Conservation (phyloP, 2,113 vertebrate genomes). For the Sorex araneus region DNA sequence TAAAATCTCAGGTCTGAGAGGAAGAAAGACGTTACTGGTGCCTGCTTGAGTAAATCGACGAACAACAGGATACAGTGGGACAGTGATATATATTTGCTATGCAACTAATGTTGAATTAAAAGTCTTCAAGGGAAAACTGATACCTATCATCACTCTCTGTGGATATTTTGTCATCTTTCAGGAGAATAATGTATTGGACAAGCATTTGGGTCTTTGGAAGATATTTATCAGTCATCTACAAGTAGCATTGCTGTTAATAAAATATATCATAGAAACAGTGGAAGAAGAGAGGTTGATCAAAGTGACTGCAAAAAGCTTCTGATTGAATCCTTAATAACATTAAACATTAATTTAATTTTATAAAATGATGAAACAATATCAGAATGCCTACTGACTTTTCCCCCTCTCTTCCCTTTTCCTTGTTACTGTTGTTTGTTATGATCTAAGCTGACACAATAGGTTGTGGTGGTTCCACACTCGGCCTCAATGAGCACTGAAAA, state of each 20-base stretch:
- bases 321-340: constrained; percentile 25
- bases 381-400: background rate
- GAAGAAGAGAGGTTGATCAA: constrained; percentile 18
- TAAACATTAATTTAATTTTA: background rate
- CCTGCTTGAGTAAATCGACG: no score
- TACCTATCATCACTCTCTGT: background rate
- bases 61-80: no score
- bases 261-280: background rate
- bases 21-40: no score
- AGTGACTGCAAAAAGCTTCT: constrained; percentile 29
- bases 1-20: no score
- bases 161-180: background rate
- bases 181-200: background rate
- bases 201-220: background rate
- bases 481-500: no score
- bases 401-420: no score
- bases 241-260: background rate
- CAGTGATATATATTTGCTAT: no score
- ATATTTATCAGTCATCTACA: constrained; percentile 27
- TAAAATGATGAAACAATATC: background rate
- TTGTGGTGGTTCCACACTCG: no score
- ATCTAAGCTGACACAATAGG: no score
- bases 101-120: background rate
- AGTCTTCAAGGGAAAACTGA: background rate
- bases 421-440: no score